Conservation (phyloP, 2,113 vertebrate genomes). For the Leptodactylus fuscus region DNA sequence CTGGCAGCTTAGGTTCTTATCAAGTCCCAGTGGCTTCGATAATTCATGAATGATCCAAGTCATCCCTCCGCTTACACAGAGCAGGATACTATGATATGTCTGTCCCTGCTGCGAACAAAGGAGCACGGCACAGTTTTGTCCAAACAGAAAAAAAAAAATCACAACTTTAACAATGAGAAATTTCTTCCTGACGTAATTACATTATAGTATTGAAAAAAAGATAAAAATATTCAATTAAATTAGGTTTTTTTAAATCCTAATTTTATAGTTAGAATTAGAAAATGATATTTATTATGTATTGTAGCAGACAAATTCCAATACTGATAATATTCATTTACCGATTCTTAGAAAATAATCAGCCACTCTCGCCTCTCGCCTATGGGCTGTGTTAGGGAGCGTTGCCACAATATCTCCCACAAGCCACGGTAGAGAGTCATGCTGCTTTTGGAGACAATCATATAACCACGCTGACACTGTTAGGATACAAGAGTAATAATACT, state of each 20-base stretch:
- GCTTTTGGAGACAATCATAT: background rate
- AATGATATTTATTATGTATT: background rate
- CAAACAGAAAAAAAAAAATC: background rate
- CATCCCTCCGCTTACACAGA: constrained; percentile 11
- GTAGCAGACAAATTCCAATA: background rate
- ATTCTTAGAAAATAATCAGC: background rate
- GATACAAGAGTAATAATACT: background rate
- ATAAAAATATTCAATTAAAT: background rate
- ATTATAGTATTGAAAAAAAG: background rate
- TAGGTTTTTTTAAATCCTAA: background rate
- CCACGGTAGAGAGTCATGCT: background rate
- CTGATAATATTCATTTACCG: background rate
- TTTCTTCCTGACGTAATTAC: background rate
- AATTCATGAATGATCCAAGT: constrained; percentile 43
- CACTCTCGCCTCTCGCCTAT: background rate
- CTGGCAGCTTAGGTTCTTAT: constrained; percentile 29
- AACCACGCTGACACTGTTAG: background rate
- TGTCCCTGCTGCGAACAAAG: background rate
- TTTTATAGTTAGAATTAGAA: background rate
- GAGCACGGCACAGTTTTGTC: background rate
- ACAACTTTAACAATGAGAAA: background rate
- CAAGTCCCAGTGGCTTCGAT: constrained; percentile 29
- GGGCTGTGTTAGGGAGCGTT: background rate
- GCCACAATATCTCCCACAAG: background rate
- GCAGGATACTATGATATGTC: background rate